phyloP scores from a whole-genome alignment of 1,140 invertebrate species.

The Zaprionus camerounensis region DNA sequence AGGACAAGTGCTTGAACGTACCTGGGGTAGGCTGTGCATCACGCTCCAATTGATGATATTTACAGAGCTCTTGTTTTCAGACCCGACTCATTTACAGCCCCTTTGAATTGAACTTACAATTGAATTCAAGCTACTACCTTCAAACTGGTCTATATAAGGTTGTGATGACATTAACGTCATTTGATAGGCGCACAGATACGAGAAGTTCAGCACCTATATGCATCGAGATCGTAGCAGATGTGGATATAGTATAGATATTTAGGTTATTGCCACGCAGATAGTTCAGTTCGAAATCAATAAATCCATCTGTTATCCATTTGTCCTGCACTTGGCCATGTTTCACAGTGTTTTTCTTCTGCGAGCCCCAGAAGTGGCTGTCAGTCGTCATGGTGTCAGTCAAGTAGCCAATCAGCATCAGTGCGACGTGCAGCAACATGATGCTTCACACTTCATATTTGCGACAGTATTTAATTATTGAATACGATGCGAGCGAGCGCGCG shows the following conservation, averaged over 20 bases:
- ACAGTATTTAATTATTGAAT: constrained; percentile 79
- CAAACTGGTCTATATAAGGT: not conserved
- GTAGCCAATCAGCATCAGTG: constrained; percentile 23
- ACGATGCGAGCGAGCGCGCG: constrained; percentile 34
- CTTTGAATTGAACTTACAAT: not conserved
- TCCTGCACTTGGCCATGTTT: not conserved
- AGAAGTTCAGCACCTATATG: not conserved
- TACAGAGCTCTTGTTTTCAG: not conserved
- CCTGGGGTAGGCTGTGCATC: constrained; percentile 4
- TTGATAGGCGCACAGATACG: not conserved
- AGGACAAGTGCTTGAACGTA: constrained; percentile 15
- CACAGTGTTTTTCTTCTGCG: constrained; percentile 4
- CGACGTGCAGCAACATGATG: constrained; percentile 5
- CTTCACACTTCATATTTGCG: constrained; percentile 53
- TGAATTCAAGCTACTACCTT: not conserved
- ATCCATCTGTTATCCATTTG: not conserved
- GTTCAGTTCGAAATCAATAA: constrained; percentile 11
- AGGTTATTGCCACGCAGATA: not conserved
- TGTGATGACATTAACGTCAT: not conserved
- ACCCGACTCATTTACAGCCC: not conserved
- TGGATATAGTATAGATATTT: not conserved
- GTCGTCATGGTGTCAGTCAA: constrained; percentile 23
- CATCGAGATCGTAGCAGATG: not conserved
- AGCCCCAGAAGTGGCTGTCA: constrained; percentile 4
- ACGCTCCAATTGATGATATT: not conserved